Base-by-base conservation (phyloP, 2,888 invertebrate species). In the Chironomus riparius region DNA sequence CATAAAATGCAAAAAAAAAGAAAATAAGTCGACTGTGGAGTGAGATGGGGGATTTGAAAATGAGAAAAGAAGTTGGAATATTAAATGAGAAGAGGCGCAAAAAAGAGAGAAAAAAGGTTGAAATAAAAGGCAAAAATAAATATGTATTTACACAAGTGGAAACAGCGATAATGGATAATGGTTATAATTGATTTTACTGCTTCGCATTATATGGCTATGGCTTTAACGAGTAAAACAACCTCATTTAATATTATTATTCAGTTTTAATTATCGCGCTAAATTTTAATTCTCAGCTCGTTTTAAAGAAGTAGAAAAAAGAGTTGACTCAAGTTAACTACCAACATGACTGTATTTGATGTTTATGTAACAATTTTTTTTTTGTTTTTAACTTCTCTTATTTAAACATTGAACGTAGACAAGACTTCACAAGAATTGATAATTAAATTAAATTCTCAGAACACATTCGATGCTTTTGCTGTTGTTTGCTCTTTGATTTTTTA, bases 181-280 rank as follows among this genome's bases (percentile, higher is more conserved):
- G 47, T 68, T 68, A 68, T 68, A 68, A 68, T 68, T 68, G 68
- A 68, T 68, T 68, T 68, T 68, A 68, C 68, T 68, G 68, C 68
- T 28, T 68, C 68, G 68, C 68, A 68, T 68, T 68, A 68, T 68
- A 68, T 68, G 68, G 68, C 47, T 47, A 68, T 47, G 68, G 68
- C 68, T 68, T 68, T 68, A 68, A 68, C 68, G 68, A 68, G 68
- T 68, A 68, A 68, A 68, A 68, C 68, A 68, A 68, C 68, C 68
- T 68, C 68, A 68, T 68, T 68, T 68, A 68, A 68, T 68, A 68
- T 68, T 68, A 68, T 68, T 68, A 68, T 68, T 68, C 68, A 68
- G 28, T 68, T 68, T 68, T 68, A 68, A 68, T 68, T 68, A 68
- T 68, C 47, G 68, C 68, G 47, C 68, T 68, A 68, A 68, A 68